Evolutionary conservation across 2,797 vertebrate species (phyloP).

Genomic region (Pangasius djambal): DNA sequence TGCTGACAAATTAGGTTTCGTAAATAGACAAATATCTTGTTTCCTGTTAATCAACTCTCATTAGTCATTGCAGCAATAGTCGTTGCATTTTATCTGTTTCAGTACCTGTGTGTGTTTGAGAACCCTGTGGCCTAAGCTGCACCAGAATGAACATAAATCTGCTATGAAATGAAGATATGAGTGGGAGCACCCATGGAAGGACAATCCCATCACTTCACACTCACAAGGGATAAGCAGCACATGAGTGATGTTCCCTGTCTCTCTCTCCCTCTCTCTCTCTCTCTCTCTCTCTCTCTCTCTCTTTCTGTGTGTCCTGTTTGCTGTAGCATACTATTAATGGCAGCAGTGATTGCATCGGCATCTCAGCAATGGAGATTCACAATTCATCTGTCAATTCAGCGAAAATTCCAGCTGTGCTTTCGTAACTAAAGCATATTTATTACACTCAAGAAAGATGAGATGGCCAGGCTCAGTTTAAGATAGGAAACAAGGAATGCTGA

Average conservation of each 20-base stretch:
- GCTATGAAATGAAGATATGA: conserved; percentile 31
- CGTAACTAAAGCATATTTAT: background rate
- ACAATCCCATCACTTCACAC: conserved; percentile 34
- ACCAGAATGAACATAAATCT: conserved; percentile 15
- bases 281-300: conserved; percentile 20
- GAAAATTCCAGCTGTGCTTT: conserved; percentile 1
- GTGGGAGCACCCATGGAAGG: conserved; percentile 4
- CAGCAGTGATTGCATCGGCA: background rate
- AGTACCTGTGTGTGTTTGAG: background rate
- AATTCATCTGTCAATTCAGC: conserved; percentile 29
- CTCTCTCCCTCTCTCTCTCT: background rate
- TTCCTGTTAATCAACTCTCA: background rate
- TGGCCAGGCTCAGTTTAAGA: background rate
- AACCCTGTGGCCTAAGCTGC: background rate
- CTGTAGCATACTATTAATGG: conserved; percentile 8
- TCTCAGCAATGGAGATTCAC: conserved; percentile 12
- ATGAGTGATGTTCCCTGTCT: conserved; percentile 1
- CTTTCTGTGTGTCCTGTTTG: background rate
- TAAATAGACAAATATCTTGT: background rate
- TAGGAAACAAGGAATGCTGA: conserved; percentile 7
- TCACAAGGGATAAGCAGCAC: conserved; percentile 28
- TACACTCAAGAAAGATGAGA: background rate
- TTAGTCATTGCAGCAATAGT: background rate
- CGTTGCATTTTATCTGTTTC: background rate
- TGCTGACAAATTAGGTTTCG: background rate